Evolutionary conservation across 2,797 vertebrate genomes (phyloP), one percentile per base, ranked within the genome.

Genomic region (Australoheros facetus): DNA sequence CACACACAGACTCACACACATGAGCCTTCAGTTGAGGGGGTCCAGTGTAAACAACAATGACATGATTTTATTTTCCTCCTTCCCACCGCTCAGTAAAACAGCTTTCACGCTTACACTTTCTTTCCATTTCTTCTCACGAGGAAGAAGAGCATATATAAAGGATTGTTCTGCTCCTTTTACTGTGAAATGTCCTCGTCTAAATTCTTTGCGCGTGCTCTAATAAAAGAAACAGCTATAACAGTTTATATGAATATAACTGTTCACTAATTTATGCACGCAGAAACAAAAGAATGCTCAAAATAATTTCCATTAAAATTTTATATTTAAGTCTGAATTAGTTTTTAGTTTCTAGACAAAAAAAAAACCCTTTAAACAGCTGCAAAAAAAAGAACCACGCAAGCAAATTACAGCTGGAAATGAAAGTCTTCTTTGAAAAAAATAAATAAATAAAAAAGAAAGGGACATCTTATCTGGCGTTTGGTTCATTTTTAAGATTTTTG

Each of bases 41-140:
- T 87, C 71, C 72, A 86, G 64, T 81, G 82, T 88, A 92, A 92
- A 92, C 85, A 91, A 81, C 66, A 86, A 74, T 73, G 83, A 89
- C 78, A 87, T 80, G 81, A 86, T 91, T 90, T 89, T 85, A 90
- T 90, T 89, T 87, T 88, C 73, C 66, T 88, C 60, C 62, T 74
- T 79, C 75, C 78, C 73, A 82, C 58, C 8, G 12, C 69, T 83
- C 75, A 60, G 74, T 84, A 77, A 72, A 85, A 71, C 53, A 16
- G 66, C 56, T 77, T 83, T 85, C 64, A 74, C 21, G 57, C 77
- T 80, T 45, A 26, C 53, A 80, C 74, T 79, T 85, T 88, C 71
- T 71, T 86, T 80, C 58, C 70, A 76, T 77, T 57, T 72, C 53
- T 69, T 19, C 53, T 56, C 28, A 72, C 5, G 16, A 39, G 69